Percentiles rank a stretch among this genome's conserved stretches.
Evolutionary conservation across 2,113 vertebrate species (phyloP).

Genomic region (Vulpes lagopus): DNA sequence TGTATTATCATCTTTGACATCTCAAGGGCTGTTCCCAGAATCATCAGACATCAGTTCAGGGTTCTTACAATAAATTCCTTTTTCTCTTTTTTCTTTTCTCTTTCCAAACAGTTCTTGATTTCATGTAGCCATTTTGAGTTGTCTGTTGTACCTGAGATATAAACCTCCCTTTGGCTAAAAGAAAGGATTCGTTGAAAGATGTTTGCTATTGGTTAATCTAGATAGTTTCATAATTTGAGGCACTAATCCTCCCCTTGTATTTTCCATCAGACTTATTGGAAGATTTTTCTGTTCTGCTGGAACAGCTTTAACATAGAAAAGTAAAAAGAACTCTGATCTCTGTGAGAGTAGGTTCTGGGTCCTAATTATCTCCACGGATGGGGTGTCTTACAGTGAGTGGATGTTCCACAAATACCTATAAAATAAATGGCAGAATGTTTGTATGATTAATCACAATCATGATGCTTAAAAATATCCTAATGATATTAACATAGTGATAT

Average conservation of each 20-base stretch:
- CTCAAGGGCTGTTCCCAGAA: constrained; percentile 84
- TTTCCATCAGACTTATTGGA: neutral
- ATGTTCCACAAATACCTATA: neutral
- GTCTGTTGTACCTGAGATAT: constrained; percentile 70
- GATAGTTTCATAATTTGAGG: constrained; percentile 48
- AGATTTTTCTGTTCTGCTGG: neutral
- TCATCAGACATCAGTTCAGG: constrained; percentile 82
- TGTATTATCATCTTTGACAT: constrained; percentile 97
- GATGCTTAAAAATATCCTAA: neutral
- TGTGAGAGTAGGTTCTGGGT: neutral
- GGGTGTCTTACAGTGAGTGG: accelerated
- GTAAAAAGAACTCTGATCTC: neutral
- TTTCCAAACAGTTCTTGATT: constrained; percentile 64
- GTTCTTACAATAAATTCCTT: constrained; percentile 81
- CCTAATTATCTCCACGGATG: neutral
- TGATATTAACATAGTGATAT: neutral
- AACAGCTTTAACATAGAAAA: neutral
- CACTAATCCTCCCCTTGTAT: constrained; percentile 10
- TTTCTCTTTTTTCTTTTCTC: constrained; percentile 63
- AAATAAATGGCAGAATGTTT: neutral
- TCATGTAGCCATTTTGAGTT: constrained; percentile 78
- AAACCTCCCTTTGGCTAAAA: constrained; percentile 70
- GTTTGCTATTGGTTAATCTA: neutral
- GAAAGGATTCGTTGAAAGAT: constrained; percentile 52
- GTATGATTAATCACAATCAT: neutral